phyloP scores from a whole-genome alignment of 2,888 invertebrate species.

The Copidosoma aretas region DNA sequence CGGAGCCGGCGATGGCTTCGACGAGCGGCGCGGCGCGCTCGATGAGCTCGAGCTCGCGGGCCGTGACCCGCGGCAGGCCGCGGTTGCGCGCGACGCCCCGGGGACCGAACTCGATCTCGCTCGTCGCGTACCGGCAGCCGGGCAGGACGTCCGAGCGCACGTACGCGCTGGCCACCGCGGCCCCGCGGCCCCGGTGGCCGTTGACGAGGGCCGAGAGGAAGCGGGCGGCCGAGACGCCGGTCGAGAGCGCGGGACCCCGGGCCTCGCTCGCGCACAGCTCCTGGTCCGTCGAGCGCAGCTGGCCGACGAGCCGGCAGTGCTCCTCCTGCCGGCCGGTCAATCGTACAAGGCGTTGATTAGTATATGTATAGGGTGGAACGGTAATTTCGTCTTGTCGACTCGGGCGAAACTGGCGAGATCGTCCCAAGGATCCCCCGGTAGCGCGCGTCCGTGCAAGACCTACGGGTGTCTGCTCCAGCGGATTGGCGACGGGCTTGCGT shows the following conservation, averaged over 20 bases:
- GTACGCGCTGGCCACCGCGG: conserved; percentile 50
- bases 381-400: too few species aligned
- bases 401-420: too few species aligned
- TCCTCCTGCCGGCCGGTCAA: conserved; percentile 44
- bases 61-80: conserved; percentile 53
- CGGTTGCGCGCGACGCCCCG: conserved; percentile 50
- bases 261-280: conserved; percentile 40
- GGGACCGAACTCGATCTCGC: conserved; percentile 51
- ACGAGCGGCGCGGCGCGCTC: conserved; percentile 51
- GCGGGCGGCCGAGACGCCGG: conserved; percentile 51
- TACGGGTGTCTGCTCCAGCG: too few species aligned
- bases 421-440: too few species aligned
- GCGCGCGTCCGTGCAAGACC: too few species aligned
- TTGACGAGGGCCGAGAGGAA: conserved; percentile 50
- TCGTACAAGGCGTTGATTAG: too few species aligned
- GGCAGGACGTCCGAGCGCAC: conserved; percentile 53
- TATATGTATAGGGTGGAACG: too few species aligned
- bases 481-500: too few species aligned
- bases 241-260: conserved; percentile 47
- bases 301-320: conserved; percentile 44
- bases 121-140: conserved; percentile 52
- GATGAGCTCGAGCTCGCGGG: conserved; percentile 48
- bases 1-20: conserved; percentile 48
- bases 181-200: conserved; percentile 48
- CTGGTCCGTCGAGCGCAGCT: conserved; percentile 48